Evolutionary conservation across 2,888 invertebrate species (phyloP).

Genomic region (Nemurella pictetii): DNA sequence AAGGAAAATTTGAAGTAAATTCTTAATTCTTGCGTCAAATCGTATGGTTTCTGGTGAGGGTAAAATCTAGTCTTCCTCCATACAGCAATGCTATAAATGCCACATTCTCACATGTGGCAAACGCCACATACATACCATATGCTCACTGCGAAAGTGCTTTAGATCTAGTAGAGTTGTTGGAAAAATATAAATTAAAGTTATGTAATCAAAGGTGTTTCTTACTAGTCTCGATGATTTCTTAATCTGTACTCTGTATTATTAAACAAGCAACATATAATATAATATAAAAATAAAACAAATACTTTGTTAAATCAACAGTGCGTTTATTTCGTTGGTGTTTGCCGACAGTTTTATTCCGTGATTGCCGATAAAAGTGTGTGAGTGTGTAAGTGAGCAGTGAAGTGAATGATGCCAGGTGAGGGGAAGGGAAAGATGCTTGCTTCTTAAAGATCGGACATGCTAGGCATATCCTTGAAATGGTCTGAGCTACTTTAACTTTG

Average conservation of each 20-base stretch:
- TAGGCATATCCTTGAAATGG: background rate
- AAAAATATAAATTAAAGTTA: background rate
- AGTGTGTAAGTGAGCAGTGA: background rate
- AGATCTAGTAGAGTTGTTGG: background rate
- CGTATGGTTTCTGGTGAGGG: background rate
- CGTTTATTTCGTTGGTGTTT: background rate
- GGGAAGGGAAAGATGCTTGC: background rate
- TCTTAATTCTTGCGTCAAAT: background rate
- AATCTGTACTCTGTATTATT: background rate
- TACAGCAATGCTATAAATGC: background rate
- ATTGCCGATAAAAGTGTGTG: background rate
- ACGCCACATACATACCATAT: background rate
- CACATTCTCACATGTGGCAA: no score
- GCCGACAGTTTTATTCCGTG: background rate
- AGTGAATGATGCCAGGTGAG: background rate
- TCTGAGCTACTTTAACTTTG: background rate
- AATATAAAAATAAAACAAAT: background rate
- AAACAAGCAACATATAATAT: no score
- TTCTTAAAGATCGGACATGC: background rate
- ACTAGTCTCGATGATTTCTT: background rate
- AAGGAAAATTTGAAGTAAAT: background rate
- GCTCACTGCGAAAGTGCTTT: background rate
- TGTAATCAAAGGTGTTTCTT: background rate
- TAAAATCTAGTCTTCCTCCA: background rate
- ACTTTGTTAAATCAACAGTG: background rate